phyloP scores from a whole-genome alignment of 2,113 vertebrate genomes.

The Lepus europaeus region DNA sequence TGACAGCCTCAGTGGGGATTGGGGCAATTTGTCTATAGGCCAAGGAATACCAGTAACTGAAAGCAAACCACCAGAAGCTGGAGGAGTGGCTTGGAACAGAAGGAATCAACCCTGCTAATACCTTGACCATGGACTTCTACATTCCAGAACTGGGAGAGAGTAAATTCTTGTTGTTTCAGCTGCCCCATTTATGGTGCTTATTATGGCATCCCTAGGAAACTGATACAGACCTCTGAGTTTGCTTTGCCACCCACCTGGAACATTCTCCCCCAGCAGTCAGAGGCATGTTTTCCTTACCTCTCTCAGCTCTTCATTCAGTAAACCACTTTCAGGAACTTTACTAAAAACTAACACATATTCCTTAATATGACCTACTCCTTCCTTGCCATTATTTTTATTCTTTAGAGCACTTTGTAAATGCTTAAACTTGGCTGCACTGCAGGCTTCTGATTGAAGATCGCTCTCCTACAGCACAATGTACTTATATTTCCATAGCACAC shows the following conservation, averaged over 20 bases:
- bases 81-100: background rate
- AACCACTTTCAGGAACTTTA: background rate
- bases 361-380: background rate
- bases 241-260: background rate
- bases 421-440: background rate
- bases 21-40: background rate
- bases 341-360: background rate
- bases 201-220: background rate
- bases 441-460: background rate
- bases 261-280: background rate
- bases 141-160: background rate
- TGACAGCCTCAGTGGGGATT: background rate
- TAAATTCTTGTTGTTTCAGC: background rate
- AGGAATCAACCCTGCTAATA: background rate
- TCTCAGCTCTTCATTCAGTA: background rate
- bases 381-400: background rate
- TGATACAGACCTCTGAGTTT: background rate
- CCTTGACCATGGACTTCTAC: background rate
- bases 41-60: background rate
- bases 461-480: background rate
- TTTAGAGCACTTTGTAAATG: background rate
- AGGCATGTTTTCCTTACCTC: background rate
- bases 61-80: background rate
- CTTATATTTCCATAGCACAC: background rate
- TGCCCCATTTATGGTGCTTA: background rate